Evolutionary conservation across 2,797 vertebrate genomes (phyloP).

Genomic region (Phalanger gymnotis): DNA sequence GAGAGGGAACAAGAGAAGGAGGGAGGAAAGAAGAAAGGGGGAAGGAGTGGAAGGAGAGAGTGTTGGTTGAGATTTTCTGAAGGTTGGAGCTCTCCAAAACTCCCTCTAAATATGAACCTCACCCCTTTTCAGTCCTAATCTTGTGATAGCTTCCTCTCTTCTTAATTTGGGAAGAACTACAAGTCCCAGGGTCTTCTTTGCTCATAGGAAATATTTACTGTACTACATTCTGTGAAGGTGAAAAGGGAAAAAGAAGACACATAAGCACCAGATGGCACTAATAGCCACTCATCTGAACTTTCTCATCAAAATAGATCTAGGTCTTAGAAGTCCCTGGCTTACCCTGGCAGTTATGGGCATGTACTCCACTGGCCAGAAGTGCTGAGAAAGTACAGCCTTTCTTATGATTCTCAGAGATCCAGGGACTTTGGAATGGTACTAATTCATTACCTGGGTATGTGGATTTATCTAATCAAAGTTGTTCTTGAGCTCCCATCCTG

Average conservation of each 20-base stretch:
- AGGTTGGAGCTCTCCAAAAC: background rate
- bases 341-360: background rate
- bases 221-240: background rate
- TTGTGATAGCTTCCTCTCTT: background rate
- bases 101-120: background rate
- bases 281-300: background rate
- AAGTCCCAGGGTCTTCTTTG: background rate
- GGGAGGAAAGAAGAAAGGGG: background rate
- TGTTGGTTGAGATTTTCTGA: background rate
- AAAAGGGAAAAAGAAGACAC: background rate
- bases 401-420: background rate
- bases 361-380: background rate
- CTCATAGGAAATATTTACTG: background rate
- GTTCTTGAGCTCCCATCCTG: background rate
- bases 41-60: background rate
- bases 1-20: background rate
- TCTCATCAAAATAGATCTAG: background rate
- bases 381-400: background rate
- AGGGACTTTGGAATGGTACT: background rate
- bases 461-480: background rate
- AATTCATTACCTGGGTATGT: background rate
- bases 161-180: background rate
- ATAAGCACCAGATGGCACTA: background rate
- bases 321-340: background rate
- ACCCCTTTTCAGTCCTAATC: background rate